Base-by-base conservation (phyloP, 2,113 vertebrate species). In the Centropus bengalensis region DNA sequence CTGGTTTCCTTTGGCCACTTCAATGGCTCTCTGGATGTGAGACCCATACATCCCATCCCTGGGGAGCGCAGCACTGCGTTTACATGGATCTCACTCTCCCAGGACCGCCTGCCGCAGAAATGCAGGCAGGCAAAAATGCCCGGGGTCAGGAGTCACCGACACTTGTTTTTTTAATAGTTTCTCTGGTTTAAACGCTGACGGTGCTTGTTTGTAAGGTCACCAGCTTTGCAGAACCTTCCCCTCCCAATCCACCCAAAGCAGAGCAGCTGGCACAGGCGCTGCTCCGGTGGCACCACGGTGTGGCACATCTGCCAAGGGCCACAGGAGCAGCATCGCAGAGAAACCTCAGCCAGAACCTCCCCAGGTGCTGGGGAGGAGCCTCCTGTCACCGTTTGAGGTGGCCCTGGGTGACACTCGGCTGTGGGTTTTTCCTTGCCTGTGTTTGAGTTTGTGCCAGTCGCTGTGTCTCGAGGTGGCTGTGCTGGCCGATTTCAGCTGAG, bases 291-390 rank as follows among this genome's bases (percentile, higher is more conserved):
- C 81, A 73, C n/a, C 7, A 1, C 0, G 2, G 24, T 1, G 22
- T 49, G 69, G 10, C 32, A 27, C 2, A 7, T 33, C 58, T 26
- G 8, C 66, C 22, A 23, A 40, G 69, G 73, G 64, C 49, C 36
- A 45, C 0, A 0, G 44, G n/a, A 58, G 36, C 52, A n/a, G 15
- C 51, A 42, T 15, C 12, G 1, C 0, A 3, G n/a, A 4, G 32
- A 77, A 89, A 38, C 38, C 86, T 59, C 19, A 3, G 21, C 24
- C 47, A 58, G 67, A 63, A 22, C 27, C 22, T 21, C 15, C 12
- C 12, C 0, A 1, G 6, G 36, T 0, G 1, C 63, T 63, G 0
- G 0, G 26, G 4, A 10, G 60, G 69, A 91, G 18, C 44, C 42
- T 66, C 0, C 0, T 32, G 44, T 27, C 3, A 1, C 64, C 9